Percentiles rank a stretch among this genome's conserved stretches.
Conservation (phyloP, 2,797 vertebrate genomes). For the Tarsius wallacei region DNA sequence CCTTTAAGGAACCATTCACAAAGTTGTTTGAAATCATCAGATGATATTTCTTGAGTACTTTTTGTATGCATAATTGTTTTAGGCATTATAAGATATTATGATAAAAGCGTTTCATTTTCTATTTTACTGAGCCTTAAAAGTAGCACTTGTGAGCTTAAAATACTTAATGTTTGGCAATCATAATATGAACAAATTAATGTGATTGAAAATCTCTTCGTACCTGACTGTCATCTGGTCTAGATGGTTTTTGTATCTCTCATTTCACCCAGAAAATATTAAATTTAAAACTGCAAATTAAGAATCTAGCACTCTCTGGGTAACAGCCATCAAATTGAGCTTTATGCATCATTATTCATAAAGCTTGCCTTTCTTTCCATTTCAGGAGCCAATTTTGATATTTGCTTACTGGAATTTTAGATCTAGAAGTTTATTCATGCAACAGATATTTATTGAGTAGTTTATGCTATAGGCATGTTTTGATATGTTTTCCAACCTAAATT, state of each 20-base stretch:
- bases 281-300: constrained; percentile 60
- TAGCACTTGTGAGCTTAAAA: constrained; percentile 64
- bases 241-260: constrained; percentile 38
- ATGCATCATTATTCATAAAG: constrained; percentile 22
- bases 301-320: neutral
- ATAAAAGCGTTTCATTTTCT: constrained; percentile 68
- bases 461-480: constrained; percentile 40
- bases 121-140: constrained; percentile 83
- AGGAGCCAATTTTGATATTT: constrained; percentile 62
- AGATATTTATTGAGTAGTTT: constrained; percentile 76
- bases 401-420: constrained; percentile 63
- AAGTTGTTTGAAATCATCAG: constrained; percentile 56
- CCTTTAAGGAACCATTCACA: constrained; percentile 63
- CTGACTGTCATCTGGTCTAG: neutral
- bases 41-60: constrained; percentile 60
- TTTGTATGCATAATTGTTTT: constrained; percentile 59
- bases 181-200: constrained; percentile 32
- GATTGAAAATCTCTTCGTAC: constrained; percentile 39
- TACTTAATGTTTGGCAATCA: constrained; percentile 65
- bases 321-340: constrained; percentile 47
- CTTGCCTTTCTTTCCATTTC: constrained; percentile 47
- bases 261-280: constrained; percentile 60
- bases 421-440: constrained; percentile 59
- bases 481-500: constrained; percentile 51
- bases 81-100: constrained; percentile 30